Evolutionary conservation across 2,113 vertebrate species (phyloP).

Genomic region (Anarrhichthys ocellatus): DNA sequence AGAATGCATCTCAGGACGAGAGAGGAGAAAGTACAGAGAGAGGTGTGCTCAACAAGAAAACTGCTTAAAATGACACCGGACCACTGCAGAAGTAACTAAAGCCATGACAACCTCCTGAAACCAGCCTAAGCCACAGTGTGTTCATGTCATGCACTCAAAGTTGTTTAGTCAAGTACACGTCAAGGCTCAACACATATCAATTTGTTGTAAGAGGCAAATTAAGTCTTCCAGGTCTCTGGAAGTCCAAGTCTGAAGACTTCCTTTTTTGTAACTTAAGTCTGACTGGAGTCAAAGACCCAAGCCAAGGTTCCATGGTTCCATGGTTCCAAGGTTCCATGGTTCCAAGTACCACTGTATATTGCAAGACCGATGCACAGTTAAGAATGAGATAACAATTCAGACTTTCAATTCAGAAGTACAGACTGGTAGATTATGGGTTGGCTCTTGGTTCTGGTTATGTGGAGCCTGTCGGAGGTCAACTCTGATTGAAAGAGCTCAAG

Average conservation of each 20-base stretch:
- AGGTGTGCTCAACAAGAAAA: not conserved
- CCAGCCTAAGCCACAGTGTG: not conserved
- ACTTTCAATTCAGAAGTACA: not conserved
- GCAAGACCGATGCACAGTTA: not conserved
- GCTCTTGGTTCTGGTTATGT: slow-evolving; percentile 2
- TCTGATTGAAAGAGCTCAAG: not conserved
- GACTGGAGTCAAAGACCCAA: not conserved
- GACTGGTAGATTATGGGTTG: not conserved
- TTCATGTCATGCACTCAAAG: not conserved
- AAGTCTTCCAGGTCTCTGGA: not conserved
- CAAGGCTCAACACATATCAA: not conserved
- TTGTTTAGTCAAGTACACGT: not conserved
- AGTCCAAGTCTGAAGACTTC: not conserved
- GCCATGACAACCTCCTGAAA: not conserved
- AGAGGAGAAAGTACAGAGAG: not conserved
- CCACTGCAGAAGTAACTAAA: not conserved
- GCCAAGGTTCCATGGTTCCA: too few relatives aligned
- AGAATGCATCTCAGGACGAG: not conserved
- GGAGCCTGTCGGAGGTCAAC: not conserved
- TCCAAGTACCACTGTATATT: not conserved
- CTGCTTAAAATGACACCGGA: not conserved
- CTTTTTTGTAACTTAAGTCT: not conserved
- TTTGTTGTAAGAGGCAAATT: not conserved
- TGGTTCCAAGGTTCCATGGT: too few relatives aligned
- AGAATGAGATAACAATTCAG: not conserved